Conservation (phyloP, 2,113 vertebrate genomes). For the Falcunculus frontatus region DNA sequence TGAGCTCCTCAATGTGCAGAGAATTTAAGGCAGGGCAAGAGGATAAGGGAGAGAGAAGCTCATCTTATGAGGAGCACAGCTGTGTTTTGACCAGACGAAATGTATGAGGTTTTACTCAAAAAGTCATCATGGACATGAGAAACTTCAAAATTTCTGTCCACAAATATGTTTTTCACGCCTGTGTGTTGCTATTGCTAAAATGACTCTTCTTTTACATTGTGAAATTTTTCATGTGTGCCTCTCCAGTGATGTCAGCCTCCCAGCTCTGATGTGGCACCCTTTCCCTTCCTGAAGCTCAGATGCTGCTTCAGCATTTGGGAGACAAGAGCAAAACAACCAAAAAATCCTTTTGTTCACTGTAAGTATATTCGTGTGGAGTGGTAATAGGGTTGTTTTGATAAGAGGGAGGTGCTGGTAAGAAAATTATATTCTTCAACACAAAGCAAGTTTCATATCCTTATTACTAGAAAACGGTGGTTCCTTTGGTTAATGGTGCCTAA, state of each 20-base stretch:
- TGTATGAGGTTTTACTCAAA: background rate
- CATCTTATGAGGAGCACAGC: background rate
- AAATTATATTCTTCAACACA: background rate
- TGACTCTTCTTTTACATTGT: background rate
- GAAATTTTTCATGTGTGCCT: background rate
- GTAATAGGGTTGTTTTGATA: background rate
- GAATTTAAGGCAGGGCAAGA: background rate
- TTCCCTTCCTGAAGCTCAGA: background rate
- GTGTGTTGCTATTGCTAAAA: background rate
- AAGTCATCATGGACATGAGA: background rate
- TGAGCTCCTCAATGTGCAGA: background rate
- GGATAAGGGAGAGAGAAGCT: rapidly evolving
- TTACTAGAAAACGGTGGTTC: background rate
- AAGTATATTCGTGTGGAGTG: background rate
- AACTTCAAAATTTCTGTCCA: background rate
- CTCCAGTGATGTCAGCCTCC: background rate
- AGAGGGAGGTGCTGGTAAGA: background rate
- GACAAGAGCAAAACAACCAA: background rate
- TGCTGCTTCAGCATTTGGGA: background rate
- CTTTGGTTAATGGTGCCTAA: background rate
- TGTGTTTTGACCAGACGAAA: background rate
- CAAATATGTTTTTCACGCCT: background rate
- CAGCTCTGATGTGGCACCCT: background rate
- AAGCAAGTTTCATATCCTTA: background rate
- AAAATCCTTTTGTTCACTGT: background rate